Base-by-base conservation (phyloP, 2,888 invertebrate species). In the Barypeithes pellucidus region DNA sequence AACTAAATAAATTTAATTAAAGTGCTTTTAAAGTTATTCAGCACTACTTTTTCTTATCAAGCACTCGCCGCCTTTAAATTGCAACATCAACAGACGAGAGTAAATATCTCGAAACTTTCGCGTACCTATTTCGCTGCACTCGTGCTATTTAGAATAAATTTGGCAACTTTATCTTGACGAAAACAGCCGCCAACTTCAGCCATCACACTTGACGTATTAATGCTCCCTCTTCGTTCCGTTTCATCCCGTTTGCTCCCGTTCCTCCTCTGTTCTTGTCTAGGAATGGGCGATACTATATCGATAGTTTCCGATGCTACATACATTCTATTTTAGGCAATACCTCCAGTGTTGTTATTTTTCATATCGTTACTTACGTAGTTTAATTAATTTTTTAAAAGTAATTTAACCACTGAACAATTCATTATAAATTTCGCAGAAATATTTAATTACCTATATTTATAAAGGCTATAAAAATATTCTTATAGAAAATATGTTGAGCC, bases 171-270 rank as follows among this genome's bases (percentile, higher is more conserved):
- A 57, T 57, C 54, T 57, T 57, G 54, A 33, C 11, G 54, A 57
- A 57, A 33, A 57, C 54, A 57, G 54, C 33, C 54, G 54, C 18
- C 33, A 57, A 57, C 54, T 57, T 29, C 54, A 57, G 54, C 33
- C 54, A 57, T 57, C 54, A 57, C 54, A 57, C 54, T 57, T 57
- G 54, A 57, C 54, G 54, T 57, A 57, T 57, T 57, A 57, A 57
- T 16, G 24, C 18, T 57, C 54, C 29, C 54, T 33, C 33, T 14
- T 33, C 54, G 33, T 33, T 18, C 54, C 14, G 16, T 57, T 33
- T 57, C 54, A 43, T 57, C 16, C 14, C 24, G 16, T 39, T 39
- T 39, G 12, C 39, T 5, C 39, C 39, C n/a, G n/a, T 43, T 43
- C 16, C 43, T 43, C 16, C 16, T 14, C 29, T 2, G 29, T 5